Conservation (phyloP, 2,888 invertebrate genomes). For the Muschampia plurimacula region DNA sequence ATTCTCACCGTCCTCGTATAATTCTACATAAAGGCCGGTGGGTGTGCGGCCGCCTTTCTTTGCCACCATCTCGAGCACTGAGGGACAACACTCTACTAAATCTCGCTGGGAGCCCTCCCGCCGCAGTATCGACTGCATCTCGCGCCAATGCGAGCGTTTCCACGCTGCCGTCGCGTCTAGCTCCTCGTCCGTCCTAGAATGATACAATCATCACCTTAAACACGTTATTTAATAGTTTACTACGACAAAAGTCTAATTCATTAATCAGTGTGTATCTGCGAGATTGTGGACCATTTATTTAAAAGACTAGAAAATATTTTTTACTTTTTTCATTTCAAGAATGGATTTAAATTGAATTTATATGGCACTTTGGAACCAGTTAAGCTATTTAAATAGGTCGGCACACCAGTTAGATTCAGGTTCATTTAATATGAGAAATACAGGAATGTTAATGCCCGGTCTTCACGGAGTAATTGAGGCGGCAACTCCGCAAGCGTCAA, state of each 20-base stretch:
- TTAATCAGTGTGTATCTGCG: background rate
- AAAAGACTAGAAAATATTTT: background rate
- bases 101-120: slow-evolving; percentile 78
- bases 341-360: slow-evolving; percentile 5
- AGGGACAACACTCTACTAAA: slow-evolving; percentile 92
- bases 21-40: slow-evolving; percentile 89
- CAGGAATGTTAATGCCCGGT: slow-evolving; percentile 40
- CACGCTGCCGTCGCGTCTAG: slow-evolving; percentile 73
- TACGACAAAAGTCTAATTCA: background rate
- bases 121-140: slow-evolving; percentile 87
- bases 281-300: background rate
- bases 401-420: slow-evolving; percentile 29
- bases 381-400: slow-evolving; percentile 30
- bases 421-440: slow-evolving; percentile 39
- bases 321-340: background rate
- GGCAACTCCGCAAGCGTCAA: slow-evolving; percentile 29
- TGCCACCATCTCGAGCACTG: slow-evolving; percentile 90
- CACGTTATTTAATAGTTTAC: background rate
- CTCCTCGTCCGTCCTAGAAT: slow-evolving; percentile 74
- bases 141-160: slow-evolving; percentile 86
- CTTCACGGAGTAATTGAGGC: slow-evolving; percentile 28
- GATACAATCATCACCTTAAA: background rate
- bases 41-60: slow-evolving; percentile 92
- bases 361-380: slow-evolving; percentile 4
- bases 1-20: slow-evolving; percentile 90